phyloP scores from a whole-genome alignment of 2,888 invertebrate genomes.

The Aradus depressus region DNA sequence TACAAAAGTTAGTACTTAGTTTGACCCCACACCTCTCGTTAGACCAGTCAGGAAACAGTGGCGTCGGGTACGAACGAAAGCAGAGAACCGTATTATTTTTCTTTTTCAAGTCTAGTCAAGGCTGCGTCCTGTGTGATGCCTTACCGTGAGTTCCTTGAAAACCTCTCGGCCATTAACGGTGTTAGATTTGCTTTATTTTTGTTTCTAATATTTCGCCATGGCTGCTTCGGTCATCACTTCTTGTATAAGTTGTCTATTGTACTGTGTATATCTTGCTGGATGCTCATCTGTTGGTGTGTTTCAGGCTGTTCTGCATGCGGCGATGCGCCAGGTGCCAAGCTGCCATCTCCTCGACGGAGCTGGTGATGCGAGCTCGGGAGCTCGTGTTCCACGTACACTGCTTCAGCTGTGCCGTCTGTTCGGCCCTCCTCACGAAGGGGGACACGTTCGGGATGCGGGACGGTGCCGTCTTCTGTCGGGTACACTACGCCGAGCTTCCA shows the following conservation, averaged over 20 bases:
- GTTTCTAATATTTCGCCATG: too few species aligned
- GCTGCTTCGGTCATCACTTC: too few species aligned
- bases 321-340: conserved; percentile 82
- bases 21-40: too few species aligned
- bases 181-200: too few species aligned
- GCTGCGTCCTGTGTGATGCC: too few species aligned
- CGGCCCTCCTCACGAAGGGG: conserved; percentile 76
- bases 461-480: conserved; percentile 75
- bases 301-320: conserved; percentile 80
- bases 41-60: conserved; percentile 6
- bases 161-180: too few species aligned
- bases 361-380: conserved; percentile 90
- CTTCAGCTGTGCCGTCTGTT: conserved; percentile 85
- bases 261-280: too few species aligned
- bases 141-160: too few species aligned
- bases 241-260: too few species aligned
- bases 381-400: conserved; percentile 90
- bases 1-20: too few species aligned
- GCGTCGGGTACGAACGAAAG: conserved; percentile 2
- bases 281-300: conserved; percentile 17
- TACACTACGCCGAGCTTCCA: conserved; percentile 47
- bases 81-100: too few species aligned
- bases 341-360: conserved; percentile 76
- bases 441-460: conserved; percentile 91
- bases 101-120: too few species aligned